Percentiles rank a stretch among this genome's conserved stretches.
Conservation (phyloP, 2,888 invertebrate genomes). For the Agonopterix heracliana region DNA sequence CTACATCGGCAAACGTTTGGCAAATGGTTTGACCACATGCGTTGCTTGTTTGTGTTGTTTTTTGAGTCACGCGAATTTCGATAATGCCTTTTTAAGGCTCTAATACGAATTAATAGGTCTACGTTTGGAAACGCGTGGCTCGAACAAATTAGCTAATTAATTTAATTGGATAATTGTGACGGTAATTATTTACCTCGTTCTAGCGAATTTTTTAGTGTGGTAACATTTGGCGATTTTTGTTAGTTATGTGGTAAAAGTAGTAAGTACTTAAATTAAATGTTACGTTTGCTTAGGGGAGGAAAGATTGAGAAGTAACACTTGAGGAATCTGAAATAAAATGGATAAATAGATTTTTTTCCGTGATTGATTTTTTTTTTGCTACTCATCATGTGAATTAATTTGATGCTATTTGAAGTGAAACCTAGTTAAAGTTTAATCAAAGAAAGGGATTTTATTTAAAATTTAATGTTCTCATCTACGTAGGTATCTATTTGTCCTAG, state of each 20-base stretch:
- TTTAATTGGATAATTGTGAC: constrained; percentile 40
- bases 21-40: constrained; percentile 62
- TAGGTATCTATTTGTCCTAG: background rate
- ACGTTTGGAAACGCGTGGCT: constrained; percentile 41
- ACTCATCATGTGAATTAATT: background rate
- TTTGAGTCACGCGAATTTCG: constrained; percentile 39
- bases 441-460: background rate
- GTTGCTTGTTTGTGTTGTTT: constrained; percentile 39
- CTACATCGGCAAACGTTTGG: constrained; percentile 37
- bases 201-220: constrained; percentile 70
- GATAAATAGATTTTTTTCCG: too few species aligned
- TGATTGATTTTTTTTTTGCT: background rate
- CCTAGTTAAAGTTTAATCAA: background rate
- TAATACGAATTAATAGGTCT: constrained; percentile 54
- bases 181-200: constrained; percentile 47
- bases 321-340: background rate
- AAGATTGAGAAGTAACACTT: constrained; percentile 12
- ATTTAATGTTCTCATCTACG: background rate
- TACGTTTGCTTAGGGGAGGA: constrained; percentile 55
- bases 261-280: constrained; percentile 37
- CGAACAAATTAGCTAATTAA: constrained; percentile 48
- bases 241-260: constrained; percentile 59
- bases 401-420: background rate
- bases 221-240: constrained; percentile 53
- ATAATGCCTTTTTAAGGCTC: constrained; percentile 21